Conservation (phyloP, 2,113 vertebrate species). For the Vireo altiloquus region DNA sequence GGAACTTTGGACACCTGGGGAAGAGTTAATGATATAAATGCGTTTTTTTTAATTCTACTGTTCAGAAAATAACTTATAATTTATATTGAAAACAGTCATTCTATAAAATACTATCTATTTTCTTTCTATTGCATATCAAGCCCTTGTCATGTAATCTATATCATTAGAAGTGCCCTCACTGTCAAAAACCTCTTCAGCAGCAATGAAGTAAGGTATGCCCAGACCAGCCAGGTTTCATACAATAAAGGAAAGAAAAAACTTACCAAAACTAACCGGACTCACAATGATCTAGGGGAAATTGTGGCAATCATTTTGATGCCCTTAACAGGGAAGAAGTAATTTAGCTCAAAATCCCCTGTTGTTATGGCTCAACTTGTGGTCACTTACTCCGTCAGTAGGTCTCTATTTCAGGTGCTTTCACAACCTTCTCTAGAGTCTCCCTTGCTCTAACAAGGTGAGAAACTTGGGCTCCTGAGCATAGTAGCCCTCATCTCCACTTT, state of each 20-base stretch:
- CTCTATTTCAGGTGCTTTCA: background rate
- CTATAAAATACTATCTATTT: background rate
- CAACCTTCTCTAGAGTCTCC: background rate
- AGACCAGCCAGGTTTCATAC: background rate
- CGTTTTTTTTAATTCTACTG: background rate
- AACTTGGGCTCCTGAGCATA: background rate
- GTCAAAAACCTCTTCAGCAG: background rate
- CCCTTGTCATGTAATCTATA: background rate
- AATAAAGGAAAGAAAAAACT: background rate
- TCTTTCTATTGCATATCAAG: background rate
- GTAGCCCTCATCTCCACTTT: background rate
- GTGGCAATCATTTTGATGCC: background rate
- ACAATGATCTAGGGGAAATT: background rate
- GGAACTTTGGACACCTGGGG: background rate
- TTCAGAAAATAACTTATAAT: background rate
- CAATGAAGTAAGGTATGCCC: background rate
- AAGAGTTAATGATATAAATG: fast-evolving
- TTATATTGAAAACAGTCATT: background rate
- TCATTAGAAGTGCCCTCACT: background rate
- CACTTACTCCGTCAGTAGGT: background rate
- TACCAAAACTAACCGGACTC: background rate
- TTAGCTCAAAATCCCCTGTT: background rate
- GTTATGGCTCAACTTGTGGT: background rate
- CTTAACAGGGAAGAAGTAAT: background rate
- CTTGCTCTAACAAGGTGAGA: background rate